Evolutionary conservation across 2,113 vertebrate genomes (phyloP).

Genomic region (Lagopus muta): DNA sequence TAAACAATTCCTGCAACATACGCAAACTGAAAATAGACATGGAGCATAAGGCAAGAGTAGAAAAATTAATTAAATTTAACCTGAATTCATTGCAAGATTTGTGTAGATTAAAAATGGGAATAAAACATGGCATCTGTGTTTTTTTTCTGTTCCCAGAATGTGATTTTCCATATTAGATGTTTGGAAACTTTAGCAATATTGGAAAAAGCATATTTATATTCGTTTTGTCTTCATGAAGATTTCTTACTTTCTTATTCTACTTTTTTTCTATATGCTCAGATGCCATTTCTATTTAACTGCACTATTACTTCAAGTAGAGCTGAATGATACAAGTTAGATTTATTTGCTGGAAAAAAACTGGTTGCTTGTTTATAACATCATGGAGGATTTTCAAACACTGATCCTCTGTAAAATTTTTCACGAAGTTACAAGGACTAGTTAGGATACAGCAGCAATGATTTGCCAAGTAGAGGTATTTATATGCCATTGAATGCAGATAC

Average conservation of each 20-base stretch:
- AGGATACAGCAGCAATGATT: background rate
- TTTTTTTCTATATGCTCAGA: background rate
- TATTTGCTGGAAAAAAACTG: background rate
- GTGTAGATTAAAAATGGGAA: background rate
- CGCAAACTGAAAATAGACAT: background rate
- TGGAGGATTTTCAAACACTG: background rate
- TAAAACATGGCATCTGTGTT: rapidly evolving
- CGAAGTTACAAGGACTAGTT: background rate
- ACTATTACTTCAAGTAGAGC: background rate
- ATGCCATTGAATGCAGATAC: background rate
- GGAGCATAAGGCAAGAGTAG: background rate
- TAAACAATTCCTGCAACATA: background rate
- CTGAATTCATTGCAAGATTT: background rate
- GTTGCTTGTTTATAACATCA: background rate
- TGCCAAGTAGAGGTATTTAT: background rate
- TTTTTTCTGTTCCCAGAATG: background rate
- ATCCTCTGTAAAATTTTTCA: background rate
- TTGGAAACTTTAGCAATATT: background rate
- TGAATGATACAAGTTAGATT: background rate
- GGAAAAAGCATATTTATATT: background rate
- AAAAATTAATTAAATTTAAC: background rate
- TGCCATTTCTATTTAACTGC: background rate
- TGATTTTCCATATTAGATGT: background rate
- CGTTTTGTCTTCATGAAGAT: background rate
- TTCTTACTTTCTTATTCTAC: background rate